phyloP scores from a whole-genome alignment of 2,888 invertebrate genomes.

The Lithophane leautieri region DNA sequence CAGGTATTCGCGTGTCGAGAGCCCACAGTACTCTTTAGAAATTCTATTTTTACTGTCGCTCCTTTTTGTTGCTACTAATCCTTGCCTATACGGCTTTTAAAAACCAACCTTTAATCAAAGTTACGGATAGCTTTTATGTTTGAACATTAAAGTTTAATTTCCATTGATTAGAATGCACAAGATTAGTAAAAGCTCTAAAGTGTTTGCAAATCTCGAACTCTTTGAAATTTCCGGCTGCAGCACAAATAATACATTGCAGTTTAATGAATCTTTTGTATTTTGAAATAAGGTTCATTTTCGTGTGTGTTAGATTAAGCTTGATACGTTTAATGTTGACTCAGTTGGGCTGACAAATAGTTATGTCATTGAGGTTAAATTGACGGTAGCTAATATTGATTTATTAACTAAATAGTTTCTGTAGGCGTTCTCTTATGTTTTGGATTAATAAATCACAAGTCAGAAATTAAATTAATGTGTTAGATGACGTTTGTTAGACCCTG shows the following conservation, averaged over 20 bases:
- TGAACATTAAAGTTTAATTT: constrained; percentile 17
- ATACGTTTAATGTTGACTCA: constrained; percentile 68
- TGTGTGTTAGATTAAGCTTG: constrained; percentile 11
- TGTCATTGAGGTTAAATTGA: constrained; percentile 69
- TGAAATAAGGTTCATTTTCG: constrained; percentile 36
- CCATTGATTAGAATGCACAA: neutral
- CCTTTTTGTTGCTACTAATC: constrained; percentile 43
- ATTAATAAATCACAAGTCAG: constrained; percentile 44
- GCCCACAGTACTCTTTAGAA: constrained; percentile 46
- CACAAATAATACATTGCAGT: neutral
- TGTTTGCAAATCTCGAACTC: constrained; percentile 52
- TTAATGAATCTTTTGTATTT: neutral
- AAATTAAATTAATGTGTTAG: constrained; percentile 9
- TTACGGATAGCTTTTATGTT: neutral
- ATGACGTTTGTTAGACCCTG: constrained; percentile 4
- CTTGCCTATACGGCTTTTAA: constrained; percentile 15
- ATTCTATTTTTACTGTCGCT: constrained; percentile 43
- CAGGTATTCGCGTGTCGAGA: constrained; percentile 30
- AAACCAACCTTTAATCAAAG: neutral
- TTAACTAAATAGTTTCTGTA: constrained; percentile 47
- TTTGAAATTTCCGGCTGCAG: constrained; percentile 43
- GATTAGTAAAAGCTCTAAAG: constrained; percentile 19
- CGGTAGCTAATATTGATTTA: constrained; percentile 72
- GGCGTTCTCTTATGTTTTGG: constrained; percentile 38
- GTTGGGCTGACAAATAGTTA: constrained; percentile 71